phyloP scores from a whole-genome alignment of 1,140 invertebrate genomes.

The Pomacea maculata region DNA sequence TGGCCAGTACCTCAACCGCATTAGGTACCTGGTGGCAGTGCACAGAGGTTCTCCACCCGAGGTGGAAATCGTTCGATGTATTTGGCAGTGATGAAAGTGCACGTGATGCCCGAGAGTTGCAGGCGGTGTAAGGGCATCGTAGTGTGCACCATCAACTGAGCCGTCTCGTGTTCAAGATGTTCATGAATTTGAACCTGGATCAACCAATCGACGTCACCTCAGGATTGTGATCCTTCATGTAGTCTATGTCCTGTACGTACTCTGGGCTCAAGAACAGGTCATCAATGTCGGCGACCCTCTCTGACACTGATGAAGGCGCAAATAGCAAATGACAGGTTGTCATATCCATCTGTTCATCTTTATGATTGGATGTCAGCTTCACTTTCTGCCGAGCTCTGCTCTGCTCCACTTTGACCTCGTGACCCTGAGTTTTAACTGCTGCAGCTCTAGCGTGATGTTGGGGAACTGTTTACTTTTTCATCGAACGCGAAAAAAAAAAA shows the following conservation, averaged over 20 bases:
- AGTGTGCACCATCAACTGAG: constrained; percentile 48
- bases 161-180: constrained; percentile 51
- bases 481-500: too few species aligned
- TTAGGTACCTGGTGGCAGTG: constrained; percentile 56
- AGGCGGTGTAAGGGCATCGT: constrained; percentile 30
- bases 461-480: too few species aligned
- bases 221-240: constrained; percentile 22
- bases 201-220: constrained; percentile 60
- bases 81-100: constrained; percentile 59
- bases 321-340: constrained; percentile 27
- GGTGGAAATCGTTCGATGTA: constrained; percentile 57
- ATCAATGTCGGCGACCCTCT: constrained; percentile 41
- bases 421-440: too few species aligned
- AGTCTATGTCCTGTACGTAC: constrained; percentile 51
- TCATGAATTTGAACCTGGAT: constrained; percentile 60
- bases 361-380: too few species aligned
- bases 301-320: constrained; percentile 31
- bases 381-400: too few species aligned
- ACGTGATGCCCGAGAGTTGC: constrained; percentile 60
- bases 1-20: constrained; percentile 44
- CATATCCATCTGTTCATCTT: constrained; percentile 37
- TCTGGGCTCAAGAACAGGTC: constrained; percentile 40
- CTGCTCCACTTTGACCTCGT: too few species aligned
- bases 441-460: too few species aligned
- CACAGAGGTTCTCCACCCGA: neutral